Percentiles rank a stretch among this genome's conserved stretches.
Conservation (phyloP, 2,797 vertebrate species). For the Bradypodion pumilum region DNA sequence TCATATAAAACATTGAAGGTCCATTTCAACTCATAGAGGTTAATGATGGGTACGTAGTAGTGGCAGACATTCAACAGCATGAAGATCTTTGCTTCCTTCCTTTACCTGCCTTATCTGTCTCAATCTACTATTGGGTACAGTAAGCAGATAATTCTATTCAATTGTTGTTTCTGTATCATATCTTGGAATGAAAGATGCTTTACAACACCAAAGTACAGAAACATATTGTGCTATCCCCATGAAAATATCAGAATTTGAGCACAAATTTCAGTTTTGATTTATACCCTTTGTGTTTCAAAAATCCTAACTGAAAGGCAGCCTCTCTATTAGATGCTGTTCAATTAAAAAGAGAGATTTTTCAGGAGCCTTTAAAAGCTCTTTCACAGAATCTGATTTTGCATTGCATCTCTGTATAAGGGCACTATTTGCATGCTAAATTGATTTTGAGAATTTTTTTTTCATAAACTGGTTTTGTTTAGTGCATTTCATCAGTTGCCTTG, state of each 20-base stretch:
- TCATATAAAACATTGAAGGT: background rate
- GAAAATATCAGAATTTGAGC: background rate
- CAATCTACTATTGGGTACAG: background rate
- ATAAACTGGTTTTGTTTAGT: constrained; percentile 27
- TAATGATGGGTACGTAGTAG: background rate
- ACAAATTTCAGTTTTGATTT: background rate
- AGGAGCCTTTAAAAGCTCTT: background rate
- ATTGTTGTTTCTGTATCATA: background rate
- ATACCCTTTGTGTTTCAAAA: background rate
- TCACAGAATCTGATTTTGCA: background rate
- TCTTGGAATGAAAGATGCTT: background rate
- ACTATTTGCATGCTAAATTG: background rate
- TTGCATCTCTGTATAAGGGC: background rate
- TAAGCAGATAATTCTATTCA: background rate
- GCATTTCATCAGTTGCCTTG: constrained; percentile 22
- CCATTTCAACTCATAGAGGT: background rate
- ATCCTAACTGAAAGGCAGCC: background rate
- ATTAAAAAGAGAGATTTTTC: background rate
- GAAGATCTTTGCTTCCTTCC: background rate
- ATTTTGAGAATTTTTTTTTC: constrained; percentile 32
- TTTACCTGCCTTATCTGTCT: background rate
- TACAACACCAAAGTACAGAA: background rate
- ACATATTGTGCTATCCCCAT: too few relatives aligned
- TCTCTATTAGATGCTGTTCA: background rate
- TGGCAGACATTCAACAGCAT: background rate